Evolutionary conservation across 1,140 invertebrate genomes (phyloP).

Genomic region (Diorhabda sublineata): DNA sequence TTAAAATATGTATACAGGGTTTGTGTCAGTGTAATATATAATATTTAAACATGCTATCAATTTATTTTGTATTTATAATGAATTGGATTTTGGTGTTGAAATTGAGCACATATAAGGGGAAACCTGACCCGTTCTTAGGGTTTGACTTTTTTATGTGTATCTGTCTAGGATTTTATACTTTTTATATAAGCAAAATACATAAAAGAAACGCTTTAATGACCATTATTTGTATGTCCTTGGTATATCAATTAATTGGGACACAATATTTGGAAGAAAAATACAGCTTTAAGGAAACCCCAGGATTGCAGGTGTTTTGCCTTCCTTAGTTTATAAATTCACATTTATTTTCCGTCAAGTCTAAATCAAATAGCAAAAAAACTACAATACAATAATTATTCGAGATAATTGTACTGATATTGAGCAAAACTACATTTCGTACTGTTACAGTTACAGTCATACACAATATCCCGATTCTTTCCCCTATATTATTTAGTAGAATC

Average conservation of each 20-base stretch:
- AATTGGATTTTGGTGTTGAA: constrained; percentile 13
- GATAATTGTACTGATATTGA: too few relatives aligned
- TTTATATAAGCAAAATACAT: constrained; percentile 18
- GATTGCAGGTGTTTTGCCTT: constrained; percentile 15
- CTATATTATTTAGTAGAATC: too few relatives aligned
- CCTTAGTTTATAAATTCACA: background rate
- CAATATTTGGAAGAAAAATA: background rate
- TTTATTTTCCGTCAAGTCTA: background rate
- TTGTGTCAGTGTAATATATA: constrained; percentile 10
- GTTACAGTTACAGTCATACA: too few relatives aligned
- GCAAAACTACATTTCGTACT: too few relatives aligned
- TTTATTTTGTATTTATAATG: constrained; percentile 5
- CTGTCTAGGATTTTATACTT: constrained; percentile 21
- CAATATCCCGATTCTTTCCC: too few relatives aligned
- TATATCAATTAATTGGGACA: background rate
- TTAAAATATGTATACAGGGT: constrained; percentile 9
- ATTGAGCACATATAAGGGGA: constrained; percentile 1
- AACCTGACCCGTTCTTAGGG: background rate
- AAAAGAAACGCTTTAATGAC: constrained; percentile 13
- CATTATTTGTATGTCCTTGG: constrained; percentile 1
- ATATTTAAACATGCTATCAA: background rate
- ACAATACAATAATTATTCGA: too few relatives aligned
- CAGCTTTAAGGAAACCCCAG: constrained; percentile 22
- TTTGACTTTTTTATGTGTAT: constrained; percentile 16
- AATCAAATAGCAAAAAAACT: background rate